Base-by-base conservation (phyloP, 1,140 invertebrate genomes). In the Anastatus disparis region DNA sequence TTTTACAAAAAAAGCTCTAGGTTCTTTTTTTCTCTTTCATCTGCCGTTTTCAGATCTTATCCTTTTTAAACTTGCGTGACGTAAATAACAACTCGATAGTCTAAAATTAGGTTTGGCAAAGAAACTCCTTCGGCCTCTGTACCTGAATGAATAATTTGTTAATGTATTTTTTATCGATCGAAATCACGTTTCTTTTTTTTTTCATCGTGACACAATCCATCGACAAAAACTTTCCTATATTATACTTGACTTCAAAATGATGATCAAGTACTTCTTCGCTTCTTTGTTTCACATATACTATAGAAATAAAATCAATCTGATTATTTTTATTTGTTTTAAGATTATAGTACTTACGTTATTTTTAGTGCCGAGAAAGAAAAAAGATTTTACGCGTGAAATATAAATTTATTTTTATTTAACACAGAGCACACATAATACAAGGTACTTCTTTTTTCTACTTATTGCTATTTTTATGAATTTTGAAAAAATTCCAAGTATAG, bases 81-180 rank as follows among this genome's bases (percentile, higher is more conserved):
- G 48, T 50, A 50, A 22, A 50, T 50, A 50, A 50, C 22, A 20
- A 50, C 48, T 22, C 48, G 48, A 26, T 20, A 50, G 7, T n/a
- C 48, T 50, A 50, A 50, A 50, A 50, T 50, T 50, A 55, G 52
- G 26, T 12, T n/a, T 13, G 27, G 27, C 27, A 7, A 22, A 55
- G 52, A 48, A 50, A 12, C 29, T 38, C 24, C 2, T 4, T 52
- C 46, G 46, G 8, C 29, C 55, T 58, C 55, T 24, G 6, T n/a
- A 40, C 12, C n/a, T n/a, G 29, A 9, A 17, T 22, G 44, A 38
- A 48, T 35, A 31, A 63, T 63, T 52, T 50, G 42, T 63, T 22
- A 38, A 50, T 63, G 46, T 63, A 48, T 63, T 50, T 63, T 50
- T 50, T 31, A 63, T 63, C 46, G 61, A 63, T 58, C 29, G 12